phyloP scores from a whole-genome alignment of 2,888 invertebrate species.

The Heliconius ethilla region DNA sequence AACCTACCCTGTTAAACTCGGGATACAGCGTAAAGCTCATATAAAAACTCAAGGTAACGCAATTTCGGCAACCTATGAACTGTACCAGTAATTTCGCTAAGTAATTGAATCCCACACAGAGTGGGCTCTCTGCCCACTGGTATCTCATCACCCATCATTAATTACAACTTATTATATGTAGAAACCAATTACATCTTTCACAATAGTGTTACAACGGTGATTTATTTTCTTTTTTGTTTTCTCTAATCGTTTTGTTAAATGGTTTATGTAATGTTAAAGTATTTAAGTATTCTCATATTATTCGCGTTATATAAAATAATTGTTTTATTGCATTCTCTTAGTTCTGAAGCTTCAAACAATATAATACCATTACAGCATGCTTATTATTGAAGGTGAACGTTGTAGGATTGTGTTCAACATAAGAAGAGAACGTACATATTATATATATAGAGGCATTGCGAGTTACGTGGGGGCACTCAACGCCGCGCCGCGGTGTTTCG shows the following conservation, averaged over 20 bases:
- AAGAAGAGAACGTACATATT: no score
- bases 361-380: no score
- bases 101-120: conserved; percentile 55
- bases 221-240: conserved; percentile 62
- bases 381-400: no score
- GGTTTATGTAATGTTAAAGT: conserved; percentile 13
- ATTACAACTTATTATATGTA: conserved; percentile 75
- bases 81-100: conserved; percentile 26
- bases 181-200: conserved; percentile 55
- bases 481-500: no score
- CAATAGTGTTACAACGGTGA: conserved; percentile 51
- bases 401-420: no score
- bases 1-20: not conserved
- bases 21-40: not conserved
- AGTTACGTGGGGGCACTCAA: no score
- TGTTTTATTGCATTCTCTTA: not conserved
- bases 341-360: not conserved
- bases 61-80: conserved; percentile 17
- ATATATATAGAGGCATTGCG: no score
- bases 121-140: conserved; percentile 65
- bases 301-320: not conserved
- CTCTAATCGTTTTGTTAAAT: conserved; percentile 26
- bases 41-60: not conserved
- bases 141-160: conserved; percentile 58
- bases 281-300: not conserved